Percentiles rank a stretch among this genome's conserved stretches.
phyloP scores from a whole-genome alignment of 2,888 invertebrate species.

The Perizoma flavofasciatum region DNA sequence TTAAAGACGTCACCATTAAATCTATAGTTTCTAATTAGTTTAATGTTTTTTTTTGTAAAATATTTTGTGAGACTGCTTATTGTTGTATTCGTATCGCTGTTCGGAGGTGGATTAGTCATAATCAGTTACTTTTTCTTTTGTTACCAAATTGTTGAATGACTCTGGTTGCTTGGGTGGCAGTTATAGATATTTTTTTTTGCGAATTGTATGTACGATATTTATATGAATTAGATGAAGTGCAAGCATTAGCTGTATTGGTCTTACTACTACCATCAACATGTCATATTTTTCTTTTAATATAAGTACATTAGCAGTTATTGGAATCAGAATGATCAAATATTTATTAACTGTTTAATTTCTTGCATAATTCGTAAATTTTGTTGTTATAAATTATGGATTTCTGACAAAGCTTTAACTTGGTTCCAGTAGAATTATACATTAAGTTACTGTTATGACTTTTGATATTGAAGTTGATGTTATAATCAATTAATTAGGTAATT shows the following conservation, averaged over 20 bases:
- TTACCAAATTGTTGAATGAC: slow-evolving; percentile 82
- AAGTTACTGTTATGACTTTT: slow-evolving; percentile 83
- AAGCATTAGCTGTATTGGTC: slow-evolving; percentile 42
- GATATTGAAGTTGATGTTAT: slow-evolving; percentile 83
- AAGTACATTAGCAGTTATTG: slow-evolving; percentile 63
- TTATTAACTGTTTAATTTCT: slow-evolving; percentile 81
- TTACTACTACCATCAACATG: slow-evolving; percentile 62
- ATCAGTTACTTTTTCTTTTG: slow-evolving; percentile 78
- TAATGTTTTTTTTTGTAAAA: slow-evolving; percentile 79
- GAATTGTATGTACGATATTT: slow-evolving; percentile 51
- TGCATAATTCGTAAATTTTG: slow-evolving; percentile 80
- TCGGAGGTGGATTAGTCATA: slow-evolving; percentile 71
- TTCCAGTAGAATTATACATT: slow-evolving; percentile 83
- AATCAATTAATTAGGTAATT: slow-evolving; percentile 81
- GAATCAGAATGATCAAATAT: slow-evolving; percentile 81
- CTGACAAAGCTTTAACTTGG: slow-evolving; percentile 83
- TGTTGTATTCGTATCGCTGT: slow-evolving; percentile 82
- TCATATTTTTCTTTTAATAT: slow-evolving; percentile 58
- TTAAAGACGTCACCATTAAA: slow-evolving; percentile 77
- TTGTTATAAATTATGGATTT: slow-evolving; percentile 82
- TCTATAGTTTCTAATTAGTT: slow-evolving; percentile 80
- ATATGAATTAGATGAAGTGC: slow-evolving; percentile 42
- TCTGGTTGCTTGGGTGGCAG: slow-evolving; percentile 78
- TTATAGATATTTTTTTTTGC: slow-evolving; percentile 59
- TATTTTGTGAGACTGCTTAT: slow-evolving; percentile 84